These are phyloP conservation scores for Furnarius figulus DNA, from an alignment of 2,113 vertebrate genomes.

Conservation along the genomic window DNA sequence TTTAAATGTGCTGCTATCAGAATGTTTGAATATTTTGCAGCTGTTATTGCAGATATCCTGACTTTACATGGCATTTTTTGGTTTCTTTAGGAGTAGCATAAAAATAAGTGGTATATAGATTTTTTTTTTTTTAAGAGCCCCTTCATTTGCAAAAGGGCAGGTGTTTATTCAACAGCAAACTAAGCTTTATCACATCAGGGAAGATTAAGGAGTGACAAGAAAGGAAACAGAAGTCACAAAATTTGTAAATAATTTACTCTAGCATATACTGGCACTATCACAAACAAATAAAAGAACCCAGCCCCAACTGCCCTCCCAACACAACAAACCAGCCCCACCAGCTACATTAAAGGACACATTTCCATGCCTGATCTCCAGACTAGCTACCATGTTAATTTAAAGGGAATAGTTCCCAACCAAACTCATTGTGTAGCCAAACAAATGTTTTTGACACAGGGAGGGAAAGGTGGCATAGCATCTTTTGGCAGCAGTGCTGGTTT, in stretches of 20 bases:
- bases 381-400: not conserved
- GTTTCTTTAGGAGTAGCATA: not conserved
- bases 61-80: not conserved
- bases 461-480: not conserved
- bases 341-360: not conserved
- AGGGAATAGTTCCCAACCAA: not conserved
- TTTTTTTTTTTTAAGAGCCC: not conserved
- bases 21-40: not conserved
- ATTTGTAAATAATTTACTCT: not conserved
- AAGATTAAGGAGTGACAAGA: not conserved
- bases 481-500: not conserved
- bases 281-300: not conserved
- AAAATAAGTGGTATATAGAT: not conserved
- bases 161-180: not conserved
- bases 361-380: not conserved
- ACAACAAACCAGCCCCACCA: not conserved
- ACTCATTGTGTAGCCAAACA: not conserved
- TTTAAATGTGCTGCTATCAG: constrained; percentile 29
- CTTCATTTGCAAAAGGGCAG: not conserved
- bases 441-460: not conserved
- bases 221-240: not conserved
- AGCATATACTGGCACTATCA: not conserved
- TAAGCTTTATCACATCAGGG: not conserved
- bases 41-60: not conserved
- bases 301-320: not conserved